Conservation (phyloP, 2,113 vertebrate species). For the Pedionomus torquatus region DNA sequence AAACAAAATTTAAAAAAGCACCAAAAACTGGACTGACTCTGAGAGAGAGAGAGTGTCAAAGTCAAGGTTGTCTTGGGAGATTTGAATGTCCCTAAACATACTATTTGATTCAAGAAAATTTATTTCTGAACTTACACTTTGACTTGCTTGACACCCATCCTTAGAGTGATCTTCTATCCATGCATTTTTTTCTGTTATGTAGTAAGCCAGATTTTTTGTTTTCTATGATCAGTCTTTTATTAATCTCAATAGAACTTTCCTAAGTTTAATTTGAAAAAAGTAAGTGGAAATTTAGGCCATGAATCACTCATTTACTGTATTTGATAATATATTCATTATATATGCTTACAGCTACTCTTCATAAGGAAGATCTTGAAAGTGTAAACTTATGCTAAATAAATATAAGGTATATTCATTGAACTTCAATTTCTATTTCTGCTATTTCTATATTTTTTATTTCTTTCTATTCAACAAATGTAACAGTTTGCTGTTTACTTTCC, state of each 20-base stretch:
- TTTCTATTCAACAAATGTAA: not conserved
- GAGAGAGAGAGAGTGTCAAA: not conserved
- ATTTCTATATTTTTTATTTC: not conserved
- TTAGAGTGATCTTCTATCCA: not conserved
- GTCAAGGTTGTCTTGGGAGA: not conserved
- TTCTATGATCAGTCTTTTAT: not conserved
- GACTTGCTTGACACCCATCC: not conserved
- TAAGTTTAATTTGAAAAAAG: not conserved
- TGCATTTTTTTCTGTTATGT: not conserved
- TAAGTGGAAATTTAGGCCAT: not conserved
- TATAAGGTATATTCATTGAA: not conserved
- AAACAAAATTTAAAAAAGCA: not conserved
- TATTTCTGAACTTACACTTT: not conserved
- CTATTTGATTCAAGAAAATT: not conserved
- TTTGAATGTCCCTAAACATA: not conserved
- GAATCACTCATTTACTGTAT: not conserved
- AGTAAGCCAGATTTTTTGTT: not conserved
- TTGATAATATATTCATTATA: not conserved
- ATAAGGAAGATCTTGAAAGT: not conserved
- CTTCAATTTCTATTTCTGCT: not conserved
- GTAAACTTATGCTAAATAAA: not conserved
- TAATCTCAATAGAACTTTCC: not conserved
- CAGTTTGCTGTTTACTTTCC: not conserved
- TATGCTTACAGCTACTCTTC: not conserved
- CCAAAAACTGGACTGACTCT: too few species aligned